phyloP scores from a whole-genome alignment of 92 coral and sea anemone genomes.

The Palythoa caribaeorum region DNA sequence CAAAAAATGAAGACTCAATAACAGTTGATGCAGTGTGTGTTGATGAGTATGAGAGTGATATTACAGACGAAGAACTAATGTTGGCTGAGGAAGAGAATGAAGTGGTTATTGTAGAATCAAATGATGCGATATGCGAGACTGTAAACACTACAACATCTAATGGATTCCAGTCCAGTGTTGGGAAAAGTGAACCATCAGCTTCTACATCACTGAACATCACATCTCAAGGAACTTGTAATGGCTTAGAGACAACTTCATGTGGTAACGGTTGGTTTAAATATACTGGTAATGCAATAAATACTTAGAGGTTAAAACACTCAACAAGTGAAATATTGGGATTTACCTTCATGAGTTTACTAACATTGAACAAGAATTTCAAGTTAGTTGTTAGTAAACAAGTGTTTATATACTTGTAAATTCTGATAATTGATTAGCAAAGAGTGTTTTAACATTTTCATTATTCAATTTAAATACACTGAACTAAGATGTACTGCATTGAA shows the following conservation, averaged over 20 bases:
- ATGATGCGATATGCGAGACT: neutral
- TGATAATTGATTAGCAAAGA: too few species aligned
- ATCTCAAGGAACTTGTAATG: neutral
- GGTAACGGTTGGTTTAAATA: neutral
- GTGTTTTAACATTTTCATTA: too few species aligned
- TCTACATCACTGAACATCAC: neutral
- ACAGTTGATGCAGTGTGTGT: neutral
- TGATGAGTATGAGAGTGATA: conserved; percentile 27
- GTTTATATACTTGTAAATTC: too few species aligned
- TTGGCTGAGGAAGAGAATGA: neutral
- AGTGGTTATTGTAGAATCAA: neutral
- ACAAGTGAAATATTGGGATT: too few species aligned
- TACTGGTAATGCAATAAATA: too few species aligned
- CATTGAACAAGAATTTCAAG: too few species aligned
- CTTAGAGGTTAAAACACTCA: too few species aligned
- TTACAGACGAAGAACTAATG: conserved; percentile 20
- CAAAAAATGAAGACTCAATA: conserved; percentile 17
- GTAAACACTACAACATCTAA: neutral
- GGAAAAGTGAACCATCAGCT: neutral
- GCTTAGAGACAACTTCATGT: neutral
- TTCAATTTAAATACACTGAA: too few species aligned
- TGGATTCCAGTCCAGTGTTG: neutral
- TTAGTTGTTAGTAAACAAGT: too few species aligned
- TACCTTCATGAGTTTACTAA: too few species aligned
- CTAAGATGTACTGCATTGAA: too few species aligned